Evolutionary conservation across 2,113 vertebrate genomes (phyloP).

Genomic region (Otus sunia): DNA sequence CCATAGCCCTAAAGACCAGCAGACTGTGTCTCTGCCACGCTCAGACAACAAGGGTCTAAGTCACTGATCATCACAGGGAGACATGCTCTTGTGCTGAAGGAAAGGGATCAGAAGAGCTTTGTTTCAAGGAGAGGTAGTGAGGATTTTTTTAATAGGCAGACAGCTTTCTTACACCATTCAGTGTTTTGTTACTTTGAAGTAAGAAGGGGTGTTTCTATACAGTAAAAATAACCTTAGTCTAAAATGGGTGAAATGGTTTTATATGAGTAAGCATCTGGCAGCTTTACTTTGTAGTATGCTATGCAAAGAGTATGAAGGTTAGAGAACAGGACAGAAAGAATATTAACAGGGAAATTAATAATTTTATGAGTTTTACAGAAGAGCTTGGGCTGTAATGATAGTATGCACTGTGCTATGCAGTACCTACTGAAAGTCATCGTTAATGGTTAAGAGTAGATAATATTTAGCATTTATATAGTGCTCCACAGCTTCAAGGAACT

Average conservation of each 20-base stretch:
- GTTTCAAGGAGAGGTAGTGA: not conserved
- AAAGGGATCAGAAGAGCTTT: not conserved
- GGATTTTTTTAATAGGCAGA: not conserved
- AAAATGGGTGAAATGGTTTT: not conserved
- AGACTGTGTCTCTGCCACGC: not conserved
- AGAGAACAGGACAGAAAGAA: not conserved
- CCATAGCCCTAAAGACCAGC: not conserved
- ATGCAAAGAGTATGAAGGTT: not conserved
- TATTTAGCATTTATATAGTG: constrained; percentile 1
- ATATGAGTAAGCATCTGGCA: not conserved
- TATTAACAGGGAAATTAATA: not conserved
- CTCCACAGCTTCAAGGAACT: constrained; percentile 13
- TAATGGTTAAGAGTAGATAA: constrained; percentile 3
- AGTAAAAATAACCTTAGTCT: not conserved
- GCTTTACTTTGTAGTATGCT: not conserved
- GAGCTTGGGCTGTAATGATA: not conserved
- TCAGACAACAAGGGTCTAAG: not conserved
- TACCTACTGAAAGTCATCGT: not conserved
- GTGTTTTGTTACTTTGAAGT: not conserved
- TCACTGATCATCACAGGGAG: not conserved
- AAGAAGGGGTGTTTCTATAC: not conserved
- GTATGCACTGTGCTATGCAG: not conserved
- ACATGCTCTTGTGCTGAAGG: not conserved
- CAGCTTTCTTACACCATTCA: not conserved
- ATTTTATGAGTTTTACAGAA: not conserved